These are phyloP conservation scores for Setipinna tenuifilis DNA, from an alignment of 2,797 vertebrate genomes.

Conservation along the genomic window DNA sequence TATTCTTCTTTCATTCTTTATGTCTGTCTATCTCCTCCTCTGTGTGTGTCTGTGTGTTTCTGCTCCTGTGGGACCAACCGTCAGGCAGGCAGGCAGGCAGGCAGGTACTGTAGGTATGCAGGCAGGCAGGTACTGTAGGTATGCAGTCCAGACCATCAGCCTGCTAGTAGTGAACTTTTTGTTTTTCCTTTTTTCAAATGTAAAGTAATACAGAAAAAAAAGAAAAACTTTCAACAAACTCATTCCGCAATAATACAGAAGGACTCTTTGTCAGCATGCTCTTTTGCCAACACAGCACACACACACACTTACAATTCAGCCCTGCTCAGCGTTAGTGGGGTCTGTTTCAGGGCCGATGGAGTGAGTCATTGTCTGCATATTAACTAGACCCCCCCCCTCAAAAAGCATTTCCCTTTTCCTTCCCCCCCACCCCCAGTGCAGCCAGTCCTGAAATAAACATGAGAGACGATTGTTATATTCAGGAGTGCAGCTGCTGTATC, in stretches of 20 bases:
- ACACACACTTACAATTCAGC: not conserved
- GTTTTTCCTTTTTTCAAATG: not conserved
- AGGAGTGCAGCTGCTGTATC: not conserved
- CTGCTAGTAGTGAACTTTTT: not conserved
- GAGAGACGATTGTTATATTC: not conserved
- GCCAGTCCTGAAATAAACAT: not conserved
- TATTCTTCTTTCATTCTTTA: too few species aligned
- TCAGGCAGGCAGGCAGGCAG: too few species aligned
- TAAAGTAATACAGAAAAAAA: not conserved
- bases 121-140: too few species aligned
- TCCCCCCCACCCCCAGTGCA: not conserved
- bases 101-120: too few species aligned
- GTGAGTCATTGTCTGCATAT: not conserved
- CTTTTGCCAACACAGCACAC: not conserved
- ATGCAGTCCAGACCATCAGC: not conserved
- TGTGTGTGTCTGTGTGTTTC: too few species aligned
- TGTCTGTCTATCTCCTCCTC: too few species aligned
- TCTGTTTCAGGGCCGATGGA: not conserved
- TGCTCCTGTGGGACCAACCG: too few species aligned
- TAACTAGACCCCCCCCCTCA: not conserved
- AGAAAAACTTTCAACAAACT: not conserved
- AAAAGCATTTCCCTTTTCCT: not conserved
- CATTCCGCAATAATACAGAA: not conserved
- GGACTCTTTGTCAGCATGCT: not conserved
- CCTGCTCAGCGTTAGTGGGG: not conserved